Evolutionary conservation across 2,888 invertebrate genomes (phyloP), one percentile per base, ranked within the genome.

Genomic region (Pimpla rufipes): DNA sequence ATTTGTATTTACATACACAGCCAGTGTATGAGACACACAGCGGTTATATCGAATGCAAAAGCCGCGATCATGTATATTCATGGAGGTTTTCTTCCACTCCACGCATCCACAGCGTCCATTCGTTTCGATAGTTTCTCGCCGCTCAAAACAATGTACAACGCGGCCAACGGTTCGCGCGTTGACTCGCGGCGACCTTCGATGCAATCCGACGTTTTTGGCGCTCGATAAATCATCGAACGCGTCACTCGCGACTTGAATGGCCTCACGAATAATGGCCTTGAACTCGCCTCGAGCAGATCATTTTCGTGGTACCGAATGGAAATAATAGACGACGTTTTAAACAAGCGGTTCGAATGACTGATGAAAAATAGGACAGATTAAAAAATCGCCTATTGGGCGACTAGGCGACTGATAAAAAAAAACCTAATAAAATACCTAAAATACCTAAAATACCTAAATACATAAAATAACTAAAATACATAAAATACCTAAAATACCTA

Each of bases 171-270:
- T 10, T 13, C 1, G 29, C 23, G 13, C 6, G 29, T 57, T 57
- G n/a, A 16, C 16, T 29, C 29, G 29, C 23, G 35, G 59, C 35
- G 59, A 16, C 59, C 37, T 59, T 59, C 59, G 59, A 59, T 59
- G 59, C 59, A 59, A 35, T 59, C 16, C n/a, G 29, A n/a, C 29
- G 35, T 37, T 59, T 37, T 59, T n/a, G n/a, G n/a, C 3, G 59
- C 7, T 35, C 37, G 59, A 29, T 57, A 13, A 8, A 57, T 57
- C 13, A n/a, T 57, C 13, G 13, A 57, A 1, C 29, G 21, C 57
- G 23, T 57, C 57, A 23, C 29, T 57, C n/a, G 4, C 5, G 35
- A 13, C n/a, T 35, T 29, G 13, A 57, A 5, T 57, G n/a, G 29
- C 29, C 13, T 29, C n/a, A 23, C 13, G 29, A n/a, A 35, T 2